Conservation (phyloP, 2,797 vertebrate species). For the Chelmon rostratus region DNA sequence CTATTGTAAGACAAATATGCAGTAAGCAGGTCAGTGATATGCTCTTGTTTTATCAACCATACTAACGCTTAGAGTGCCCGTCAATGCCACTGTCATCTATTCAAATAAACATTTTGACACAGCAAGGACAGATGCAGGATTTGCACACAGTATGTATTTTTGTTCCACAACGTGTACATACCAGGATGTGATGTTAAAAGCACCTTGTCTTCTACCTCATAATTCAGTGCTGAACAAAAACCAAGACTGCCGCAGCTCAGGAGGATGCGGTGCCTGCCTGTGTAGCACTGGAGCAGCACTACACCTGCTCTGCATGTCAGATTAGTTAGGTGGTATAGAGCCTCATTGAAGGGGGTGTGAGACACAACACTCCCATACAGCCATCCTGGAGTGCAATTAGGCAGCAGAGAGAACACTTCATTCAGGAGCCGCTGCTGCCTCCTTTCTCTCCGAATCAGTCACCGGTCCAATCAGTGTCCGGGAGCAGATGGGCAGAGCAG, state of each 20-base stretch:
- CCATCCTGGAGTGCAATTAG: slow-evolving; percentile 17
- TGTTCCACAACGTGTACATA: slow-evolving; percentile 10
- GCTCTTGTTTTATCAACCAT: slow-evolving; percentile 30
- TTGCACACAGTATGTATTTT: not conserved
- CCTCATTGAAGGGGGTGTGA: slow-evolving; percentile 27
- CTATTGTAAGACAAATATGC: slow-evolving; percentile 7
- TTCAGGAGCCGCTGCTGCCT: slow-evolving; percentile 5
- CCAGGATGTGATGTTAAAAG: not conserved
- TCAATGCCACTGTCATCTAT: slow-evolving; percentile 13
- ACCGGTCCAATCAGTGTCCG: not conserved
- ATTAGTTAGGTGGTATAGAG: slow-evolving; percentile 40
- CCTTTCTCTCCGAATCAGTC: slow-evolving; percentile 32
- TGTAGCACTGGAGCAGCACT: slow-evolving; percentile 23
- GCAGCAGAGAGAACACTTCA: slow-evolving; percentile 4
- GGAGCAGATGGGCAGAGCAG: slow-evolving; percentile 21
- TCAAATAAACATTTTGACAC: slow-evolving; percentile 11
- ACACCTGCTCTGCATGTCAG: slow-evolving; percentile 55
- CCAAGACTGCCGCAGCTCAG: slow-evolving; percentile 4
- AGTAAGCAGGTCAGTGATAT: slow-evolving; percentile 7
- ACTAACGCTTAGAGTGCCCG: slow-evolving; percentile 9
- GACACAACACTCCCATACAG: slow-evolving; percentile 31
- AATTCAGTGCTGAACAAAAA: slow-evolving; percentile 27
- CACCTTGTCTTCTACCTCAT: not conserved
- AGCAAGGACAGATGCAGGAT: not conserved
- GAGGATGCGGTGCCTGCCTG: slow-evolving; percentile 19